phyloP scores from a whole-genome alignment of 2,888 invertebrate species.

The Yponomeuta plumbellus region DNA sequence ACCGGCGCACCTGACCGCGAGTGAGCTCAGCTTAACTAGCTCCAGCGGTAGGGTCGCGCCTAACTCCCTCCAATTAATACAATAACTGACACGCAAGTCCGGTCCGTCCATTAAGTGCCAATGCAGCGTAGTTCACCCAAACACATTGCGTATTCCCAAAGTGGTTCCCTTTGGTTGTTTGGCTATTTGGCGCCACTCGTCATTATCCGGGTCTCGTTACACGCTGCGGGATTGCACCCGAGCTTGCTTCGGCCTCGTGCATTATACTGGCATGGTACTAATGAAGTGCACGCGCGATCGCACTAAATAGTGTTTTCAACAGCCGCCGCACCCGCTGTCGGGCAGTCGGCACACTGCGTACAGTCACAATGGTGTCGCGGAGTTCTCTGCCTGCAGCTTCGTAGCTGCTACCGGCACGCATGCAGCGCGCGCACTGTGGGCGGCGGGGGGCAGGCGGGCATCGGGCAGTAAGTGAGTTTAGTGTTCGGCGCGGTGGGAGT shows the following conservation, averaged over 20 bases:
- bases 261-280: slow-evolving; percentile 1
- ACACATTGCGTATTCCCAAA: background rate
- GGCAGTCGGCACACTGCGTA: background rate
- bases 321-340: background rate
- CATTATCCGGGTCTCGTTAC: background rate
- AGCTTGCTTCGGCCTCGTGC: background rate
- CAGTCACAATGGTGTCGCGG: background rate
- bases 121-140: background rate
- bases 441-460: background rate
- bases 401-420: background rate
- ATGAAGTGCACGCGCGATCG: slow-evolving; percentile 6
- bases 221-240: background rate
- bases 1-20: background rate
- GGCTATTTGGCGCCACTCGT: background rate
- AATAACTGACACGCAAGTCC: background rate
- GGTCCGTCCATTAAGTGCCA: background rate
- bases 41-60: background rate
- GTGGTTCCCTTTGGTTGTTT: background rate
- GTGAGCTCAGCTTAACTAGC: background rate
- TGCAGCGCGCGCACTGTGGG: background rate
- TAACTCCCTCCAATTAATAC: background rate
- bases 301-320: slow-evolving; percentile 13
- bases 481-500: slow-evolving; percentile 7
- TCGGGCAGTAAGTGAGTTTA: slow-evolving; percentile 5
- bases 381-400: no score